Evolutionary conservation across 2,797 vertebrate species (phyloP), one percentile per base, ranked within the genome.

Genomic region (Oreochromis mossambicus): DNA sequence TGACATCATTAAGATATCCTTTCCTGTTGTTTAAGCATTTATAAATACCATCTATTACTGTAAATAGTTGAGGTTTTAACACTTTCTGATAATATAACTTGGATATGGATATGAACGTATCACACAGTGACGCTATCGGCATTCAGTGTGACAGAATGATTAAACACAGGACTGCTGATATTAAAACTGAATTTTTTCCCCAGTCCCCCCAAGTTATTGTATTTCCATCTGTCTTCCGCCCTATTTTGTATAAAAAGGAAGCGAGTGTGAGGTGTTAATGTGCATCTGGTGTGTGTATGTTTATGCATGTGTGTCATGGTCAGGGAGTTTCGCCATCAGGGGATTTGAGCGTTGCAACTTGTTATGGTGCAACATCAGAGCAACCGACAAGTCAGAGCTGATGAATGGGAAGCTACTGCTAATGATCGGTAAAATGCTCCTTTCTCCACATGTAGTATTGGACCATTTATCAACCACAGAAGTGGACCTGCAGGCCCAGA

Each of bases 331-430:
- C 54, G 66, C 83, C 84, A 88, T 87, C 82, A 11, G 70, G 83
- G 84, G 51, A 89, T 84, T 83, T 63, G 78, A 84, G 48, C 15
- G 68, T 91, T 89, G 88, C 91, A 84, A 87, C 88, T 94, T 88
- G 89, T 93, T 92, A 92, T 95, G 93, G 87, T 92, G 94, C 92
- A 94, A 95, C 90, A 93, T 79, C 5, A 19, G 56, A 80, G 94
- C 92, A 95, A 95, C 93, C 80, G 43, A 55, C 83, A 38, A 87
- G 84, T 92, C 85, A 8, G 34, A 68, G 82, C 85, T 94, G 94
- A 94, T 92, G 86, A 92, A 94, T 94, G 79, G 83, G 86, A 91
- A 85, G 84, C 86, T 76, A 12, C 84, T 75, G 79, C 90, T 93
- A 94, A 94, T 92, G 91, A 94, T 94, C 32, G 80, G 90, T 92